Percentiles rank a stretch among this genome's conserved stretches.
Conservation (phyloP, 2,888 invertebrate species). For the Synanthedon vespiformis region DNA sequence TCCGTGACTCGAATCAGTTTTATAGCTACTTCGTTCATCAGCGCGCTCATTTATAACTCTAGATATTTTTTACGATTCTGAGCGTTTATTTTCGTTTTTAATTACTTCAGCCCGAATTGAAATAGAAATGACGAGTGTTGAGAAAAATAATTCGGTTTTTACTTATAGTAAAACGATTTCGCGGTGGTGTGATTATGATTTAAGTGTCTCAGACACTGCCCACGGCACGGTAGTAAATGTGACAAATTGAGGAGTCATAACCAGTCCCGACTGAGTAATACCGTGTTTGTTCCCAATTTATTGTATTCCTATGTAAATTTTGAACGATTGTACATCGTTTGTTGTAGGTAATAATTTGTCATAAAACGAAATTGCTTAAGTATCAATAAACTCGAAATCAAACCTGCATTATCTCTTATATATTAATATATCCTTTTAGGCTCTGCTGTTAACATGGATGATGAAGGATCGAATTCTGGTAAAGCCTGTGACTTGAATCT, state of each 20-base stretch:
- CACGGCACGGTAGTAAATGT: slow-evolving; percentile 32
- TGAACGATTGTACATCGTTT: slow-evolving; percentile 1
- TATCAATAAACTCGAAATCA: neutral
- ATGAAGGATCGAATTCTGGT: too few species aligned
- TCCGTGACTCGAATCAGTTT: slow-evolving; percentile 65
- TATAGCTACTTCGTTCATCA: slow-evolving; percentile 64
- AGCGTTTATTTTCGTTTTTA: slow-evolving; percentile 71
- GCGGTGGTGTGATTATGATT: slow-evolving; percentile 32
- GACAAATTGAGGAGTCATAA: slow-evolving; percentile 31
- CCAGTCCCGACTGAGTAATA: slow-evolving; percentile 23
- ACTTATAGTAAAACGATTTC: slow-evolving; percentile 6
- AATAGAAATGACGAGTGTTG: slow-evolving; percentile 52
- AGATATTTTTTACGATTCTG: slow-evolving; percentile 68
- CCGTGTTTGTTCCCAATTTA: slow-evolving; percentile 24
- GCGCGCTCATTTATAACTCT: slow-evolving; percentile 67
- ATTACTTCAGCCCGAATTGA: slow-evolving; percentile 64
- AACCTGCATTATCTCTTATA: too few species aligned
- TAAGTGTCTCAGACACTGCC: slow-evolving; percentile 20
- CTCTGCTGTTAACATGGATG: too few species aligned
- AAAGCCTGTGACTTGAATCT: too few species aligned
- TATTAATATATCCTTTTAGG: too few species aligned
- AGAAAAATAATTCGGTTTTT: slow-evolving; percentile 15
- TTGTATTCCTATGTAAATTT: slow-evolving; percentile 22
- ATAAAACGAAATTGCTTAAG: neutral
- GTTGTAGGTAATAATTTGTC: neutral